Base-by-base conservation (phyloP, 2,888 invertebrate genomes). In the Biston betularia region DNA sequence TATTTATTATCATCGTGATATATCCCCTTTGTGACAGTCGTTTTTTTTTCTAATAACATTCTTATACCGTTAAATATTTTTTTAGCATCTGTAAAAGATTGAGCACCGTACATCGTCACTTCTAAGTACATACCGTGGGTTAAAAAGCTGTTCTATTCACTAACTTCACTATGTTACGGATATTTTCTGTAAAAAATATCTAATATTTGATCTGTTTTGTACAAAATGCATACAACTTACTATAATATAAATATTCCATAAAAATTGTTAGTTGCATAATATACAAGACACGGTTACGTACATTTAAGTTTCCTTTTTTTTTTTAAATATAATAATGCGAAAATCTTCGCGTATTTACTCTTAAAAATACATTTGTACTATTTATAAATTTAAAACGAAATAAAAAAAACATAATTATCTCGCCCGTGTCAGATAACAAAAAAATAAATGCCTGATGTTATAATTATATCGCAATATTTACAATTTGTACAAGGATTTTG, bases 311-410 rank as follows among this genome's bases (percentile, higher is more conserved):
- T 24, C 24, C 79, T 77, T 73, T 75, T 74, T 77, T n/a, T 58
- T 71, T 76, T 69, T 62, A 75, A 75, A 70, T 75, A 40, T 53
- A 45, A 50, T 75, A 70, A 61, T 70, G 69, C 75, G 67, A 72
- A n/a, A 69, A 69, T 60, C 49, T 59, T 70, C 72, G 77, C 77
- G 12, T 50, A 77, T 38, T 74, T 65, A 72, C 79, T 79, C 90
- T 90, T 90, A 91, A 83, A 82, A 79, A 87, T 89, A 89, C 80
- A 88, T 92, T 92, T 92, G 92, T 92, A 92, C 92, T 92, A 89
- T 92, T 86, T 87, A 91, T 88, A 91, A 86, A 87, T 87, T 80
- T 86, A 86, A n/a, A 82, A 81, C 81, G 79, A 81, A 83, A 78
- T 74, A 80, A 80, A 78, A n/a, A 80, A 80, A 78, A 74, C 73